A percentile compares a stretch with the other conserved stretches of the same genome.
phyloP scores from a whole-genome alignment of 2,888 invertebrate genomes.

The Anodontia alba region DNA sequence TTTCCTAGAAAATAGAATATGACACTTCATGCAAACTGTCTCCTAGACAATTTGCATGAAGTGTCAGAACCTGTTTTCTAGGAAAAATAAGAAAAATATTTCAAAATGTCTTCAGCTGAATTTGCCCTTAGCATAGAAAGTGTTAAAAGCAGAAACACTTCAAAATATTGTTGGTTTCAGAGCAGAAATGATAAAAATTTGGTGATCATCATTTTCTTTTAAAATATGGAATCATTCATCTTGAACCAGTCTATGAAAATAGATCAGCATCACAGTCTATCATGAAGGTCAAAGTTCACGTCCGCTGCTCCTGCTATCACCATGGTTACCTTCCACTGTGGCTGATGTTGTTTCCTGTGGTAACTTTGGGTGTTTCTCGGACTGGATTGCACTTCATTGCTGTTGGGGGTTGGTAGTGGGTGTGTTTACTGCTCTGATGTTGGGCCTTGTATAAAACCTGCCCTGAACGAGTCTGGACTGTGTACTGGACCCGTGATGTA shows the following conservation, averaged over 20 bases:
- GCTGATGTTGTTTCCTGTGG: conserved; percentile 16
- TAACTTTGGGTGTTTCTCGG: conserved; percentile 42
- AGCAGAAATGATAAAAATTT: neutral
- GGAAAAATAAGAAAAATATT: too few relatives aligned
- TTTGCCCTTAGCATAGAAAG: too few relatives aligned
- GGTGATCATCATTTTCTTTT: neutral
- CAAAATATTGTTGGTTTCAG: too few relatives aligned
- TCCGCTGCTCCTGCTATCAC: conserved; percentile 40
- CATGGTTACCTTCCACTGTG: conserved; percentile 24
- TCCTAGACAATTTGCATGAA: too few relatives aligned
- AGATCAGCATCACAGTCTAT: conserved; percentile 18
- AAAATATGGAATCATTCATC: neutral
- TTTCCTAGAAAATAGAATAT: too few relatives aligned
- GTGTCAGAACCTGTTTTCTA: too few relatives aligned
- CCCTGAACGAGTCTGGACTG: conserved; percentile 68
- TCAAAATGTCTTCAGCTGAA: too few relatives aligned
- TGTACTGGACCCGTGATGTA: conserved; percentile 71
- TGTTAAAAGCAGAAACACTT: too few relatives aligned
- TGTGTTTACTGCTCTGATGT: conserved; percentile 72
- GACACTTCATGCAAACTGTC: too few relatives aligned
- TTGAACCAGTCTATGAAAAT: conserved; percentile 18
- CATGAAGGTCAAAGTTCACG: conserved; percentile 32
- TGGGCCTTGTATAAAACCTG: conserved; percentile 68
- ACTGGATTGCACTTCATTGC: conserved; percentile 86
- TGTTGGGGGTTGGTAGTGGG: conserved; percentile 86